phyloP scores from a whole-genome alignment of 2,113 vertebrate species.

The Pedionomus torquatus region DNA sequence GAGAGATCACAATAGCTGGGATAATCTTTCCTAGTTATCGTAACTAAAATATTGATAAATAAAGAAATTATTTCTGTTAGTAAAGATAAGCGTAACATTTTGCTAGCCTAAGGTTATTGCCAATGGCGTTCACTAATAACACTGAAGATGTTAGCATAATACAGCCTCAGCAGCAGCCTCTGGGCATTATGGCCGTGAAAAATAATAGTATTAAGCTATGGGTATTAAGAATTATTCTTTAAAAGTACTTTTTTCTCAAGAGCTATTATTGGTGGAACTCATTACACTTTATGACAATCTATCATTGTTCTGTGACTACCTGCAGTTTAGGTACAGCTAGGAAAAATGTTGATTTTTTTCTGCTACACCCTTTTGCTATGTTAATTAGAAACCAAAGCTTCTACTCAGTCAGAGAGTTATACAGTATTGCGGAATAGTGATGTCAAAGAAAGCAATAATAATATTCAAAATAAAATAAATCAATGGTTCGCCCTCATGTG shows the following conservation, averaged over 20 bases:
- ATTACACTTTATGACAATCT: background rate
- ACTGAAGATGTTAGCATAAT: background rate
- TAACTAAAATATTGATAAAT: background rate
- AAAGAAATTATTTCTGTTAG: background rate
- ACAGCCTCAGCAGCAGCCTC: background rate
- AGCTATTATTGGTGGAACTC: background rate
- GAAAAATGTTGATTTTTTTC: background rate
- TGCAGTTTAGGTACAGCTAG: background rate
- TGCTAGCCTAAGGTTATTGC: background rate
- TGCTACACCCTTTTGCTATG: background rate
- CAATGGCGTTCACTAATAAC: background rate
- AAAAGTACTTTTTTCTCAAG: background rate
- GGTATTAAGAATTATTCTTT: background rate
- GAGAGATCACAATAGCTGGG: background rate
- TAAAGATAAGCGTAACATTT: background rate
- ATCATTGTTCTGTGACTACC: background rate
- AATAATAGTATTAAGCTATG: background rate
- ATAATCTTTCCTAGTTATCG: background rate
- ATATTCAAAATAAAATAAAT: conserved; percentile 39
- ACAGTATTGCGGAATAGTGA: background rate
- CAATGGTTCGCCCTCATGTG: conserved; percentile 53
- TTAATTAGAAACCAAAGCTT: background rate
- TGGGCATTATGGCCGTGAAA: background rate
- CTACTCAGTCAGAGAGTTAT: background rate
- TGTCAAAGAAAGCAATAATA: background rate